Base-by-base conservation (phyloP, 2,113 vertebrate genomes). In the Entelurus aequoreus region DNA sequence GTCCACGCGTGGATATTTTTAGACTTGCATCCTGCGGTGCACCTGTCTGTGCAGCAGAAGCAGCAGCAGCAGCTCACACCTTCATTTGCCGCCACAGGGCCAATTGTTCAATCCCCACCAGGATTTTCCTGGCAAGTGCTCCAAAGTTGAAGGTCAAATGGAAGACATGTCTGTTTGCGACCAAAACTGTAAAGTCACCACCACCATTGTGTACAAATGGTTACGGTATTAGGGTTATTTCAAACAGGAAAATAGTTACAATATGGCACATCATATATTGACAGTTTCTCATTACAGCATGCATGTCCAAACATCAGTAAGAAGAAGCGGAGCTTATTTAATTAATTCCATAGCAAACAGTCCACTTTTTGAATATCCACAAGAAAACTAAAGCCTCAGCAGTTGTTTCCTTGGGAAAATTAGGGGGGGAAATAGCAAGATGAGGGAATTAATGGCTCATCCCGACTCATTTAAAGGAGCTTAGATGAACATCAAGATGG, bases 71-170 rank as follows among this genome's bases (percentile, higher is more conserved):
- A 13, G 51, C 73, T 83, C 71, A 69, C 76, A 77, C 83, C 82
- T 76, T 36, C 63, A 51, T 54, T 63, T 62, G 59, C 66, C 48
- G 38, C 56, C 72, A 63, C 72, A 60, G 76, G 71, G 71, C 52
- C 65, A 83, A 84, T 85, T 84, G 77, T 83, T 78, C 71, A 67
- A 62, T 65, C 78, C 72, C 86, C 80, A 67, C 4, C 56, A 12
- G 65, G 82, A 77, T 59, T 46, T 36, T 63, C 64, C 69, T 79
- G 64, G 74, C 62, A 77, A 74, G 63, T 54, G 65, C 65, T 37
- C 44, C 14, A 60, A 52, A 54, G 73, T 54, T 66, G 73, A 77
- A 46, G 76, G 79, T 80, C 79, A 72, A 64, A 78, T 61, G 68
- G 37, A 72, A 76, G 28, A 48, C 44, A 4, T 13, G 42, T 53